These are phyloP conservation scores for Cyclura pinguis DNA, from an alignment of 2,797 vertebrate species.

Conservation along the genomic window DNA sequence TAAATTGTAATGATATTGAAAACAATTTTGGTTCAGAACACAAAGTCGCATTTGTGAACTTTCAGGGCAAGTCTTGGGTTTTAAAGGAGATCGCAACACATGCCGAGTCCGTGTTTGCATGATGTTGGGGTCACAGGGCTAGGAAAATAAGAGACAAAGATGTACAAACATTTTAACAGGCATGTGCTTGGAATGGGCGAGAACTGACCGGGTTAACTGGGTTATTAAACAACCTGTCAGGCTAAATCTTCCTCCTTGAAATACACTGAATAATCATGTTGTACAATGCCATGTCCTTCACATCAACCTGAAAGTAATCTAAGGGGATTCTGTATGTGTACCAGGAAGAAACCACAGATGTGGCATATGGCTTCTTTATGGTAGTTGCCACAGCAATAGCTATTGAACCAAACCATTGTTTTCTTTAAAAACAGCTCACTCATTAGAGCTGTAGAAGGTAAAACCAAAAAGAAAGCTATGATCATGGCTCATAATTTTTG, in stretches of 20 bases:
- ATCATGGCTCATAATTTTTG: not conserved
- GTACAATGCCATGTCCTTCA: not conserved
- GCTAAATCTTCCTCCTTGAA: not conserved
- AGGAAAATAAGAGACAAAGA: conserved; percentile 59
- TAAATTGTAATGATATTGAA: conserved; percentile 89
- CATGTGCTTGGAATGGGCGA: not conserved
- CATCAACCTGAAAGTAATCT: not conserved
- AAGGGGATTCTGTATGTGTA: not conserved
- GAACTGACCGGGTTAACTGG: not conserved
- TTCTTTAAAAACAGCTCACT: not conserved
- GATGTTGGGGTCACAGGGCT: conserved; percentile 86
- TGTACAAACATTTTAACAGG: not conserved
- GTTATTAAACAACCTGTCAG: not conserved
- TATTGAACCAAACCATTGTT: not conserved
- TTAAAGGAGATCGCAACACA: conserved; percentile 83
- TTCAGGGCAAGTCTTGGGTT: conserved; percentile 85
- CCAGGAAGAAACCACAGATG: not conserved
- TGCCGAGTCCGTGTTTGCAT: conserved; percentile 86
- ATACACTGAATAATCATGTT: not conserved
- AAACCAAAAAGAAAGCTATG: not conserved
- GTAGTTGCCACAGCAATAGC: not conserved
- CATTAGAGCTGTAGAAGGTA: not conserved
- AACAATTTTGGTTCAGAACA: conserved; percentile 91
- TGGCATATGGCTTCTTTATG: not conserved
- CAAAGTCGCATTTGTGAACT: conserved; percentile 88